Evolutionary conservation across 2,888 invertebrate species (phyloP).

Genomic region (Ceratothoa steindachneri): DNA sequence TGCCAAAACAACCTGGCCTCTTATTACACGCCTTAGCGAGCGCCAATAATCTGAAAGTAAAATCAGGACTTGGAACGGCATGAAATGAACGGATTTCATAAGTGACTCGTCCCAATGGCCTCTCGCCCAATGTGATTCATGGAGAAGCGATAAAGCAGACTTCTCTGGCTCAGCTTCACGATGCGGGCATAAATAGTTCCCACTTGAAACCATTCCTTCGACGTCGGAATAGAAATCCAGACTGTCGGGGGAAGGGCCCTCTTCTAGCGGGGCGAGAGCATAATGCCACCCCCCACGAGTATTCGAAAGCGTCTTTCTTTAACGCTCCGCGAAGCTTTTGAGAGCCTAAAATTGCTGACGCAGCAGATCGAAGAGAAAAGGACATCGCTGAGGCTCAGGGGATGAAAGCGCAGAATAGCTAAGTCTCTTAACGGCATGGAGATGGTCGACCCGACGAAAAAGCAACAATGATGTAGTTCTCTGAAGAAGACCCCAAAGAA

Average conservation of each 20-base stretch:
- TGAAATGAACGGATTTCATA: slow-evolving; percentile 6
- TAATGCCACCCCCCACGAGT: neutral
- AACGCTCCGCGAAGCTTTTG: slow-evolving; percentile 10
- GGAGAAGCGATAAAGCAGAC: neutral
- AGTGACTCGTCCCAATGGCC: neutral
- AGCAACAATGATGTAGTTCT: neutral
- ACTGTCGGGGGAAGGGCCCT: neutral
- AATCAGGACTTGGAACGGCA: neutral
- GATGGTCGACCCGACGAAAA: neutral
- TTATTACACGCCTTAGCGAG: neutral
- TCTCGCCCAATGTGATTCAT: slow-evolving; percentile 3
- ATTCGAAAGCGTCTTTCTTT: neutral
- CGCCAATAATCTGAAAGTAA: neutral
- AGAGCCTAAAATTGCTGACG: slow-evolving; percentile 2
- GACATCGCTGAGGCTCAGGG: neutral
- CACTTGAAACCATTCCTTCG: slow-evolving; percentile 5
- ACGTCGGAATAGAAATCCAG: slow-evolving; percentile 1
- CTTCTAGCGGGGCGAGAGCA: neutral
- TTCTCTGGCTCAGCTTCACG: neutral
- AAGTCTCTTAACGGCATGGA: neutral
- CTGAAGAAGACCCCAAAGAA: neutral
- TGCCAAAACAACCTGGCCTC: no score
- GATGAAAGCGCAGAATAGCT: no score
- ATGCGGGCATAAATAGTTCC: neutral
- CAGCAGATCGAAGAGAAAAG: neutral